Base-by-base conservation (phyloP, 1,140 invertebrate species). In the Platorchestia sp. region DNA sequence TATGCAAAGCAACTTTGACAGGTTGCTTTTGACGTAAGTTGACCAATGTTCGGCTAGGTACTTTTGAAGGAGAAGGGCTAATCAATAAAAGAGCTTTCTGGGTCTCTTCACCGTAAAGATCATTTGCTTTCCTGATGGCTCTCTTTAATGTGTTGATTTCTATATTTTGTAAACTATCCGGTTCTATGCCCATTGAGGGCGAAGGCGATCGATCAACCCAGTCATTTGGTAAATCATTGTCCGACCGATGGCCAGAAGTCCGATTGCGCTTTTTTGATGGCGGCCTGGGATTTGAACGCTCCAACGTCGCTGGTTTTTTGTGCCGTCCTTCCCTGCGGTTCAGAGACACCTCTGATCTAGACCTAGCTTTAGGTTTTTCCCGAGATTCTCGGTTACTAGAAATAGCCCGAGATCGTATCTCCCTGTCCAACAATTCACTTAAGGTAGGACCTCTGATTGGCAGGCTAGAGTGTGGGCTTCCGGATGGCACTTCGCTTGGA, bases 11-110 rank as follows among this genome's bases (percentile, higher is more conserved):
- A 40, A 93, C 91, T 93, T 93, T 93, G 45, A 93, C 91, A 7
- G 91, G 91, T 47, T 93, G 91, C 40, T 93, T 93, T 93, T 93
- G 91, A 27, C 91, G 91, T 45, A 93, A 40, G 91, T 93, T 93
- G 43, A 93, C 91, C 44, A 93, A 47, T 22, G 91, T 93, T 93
- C 91, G 91, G 45, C 91, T 93, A 10, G 91, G 22, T 47, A 47
- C 10, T 47, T 93, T 93, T 36, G 91, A 93, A 5, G 91, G 10
- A 16, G 91, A 93, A 16, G 91, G 91, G 36, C 47, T 47, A 93
- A 93, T 93, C 41, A 93, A 44, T 10, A 93, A 40, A 45, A 93
- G 91, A 19, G 91, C 91, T 93, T 93, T 93, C 14, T 93, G 43
- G 6, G 91, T 93, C 7, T 93, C 45, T 47, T 93, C 40, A 6